A percentile compares a stretch with the other conserved stretches of the same genome.
These are phyloP conservation scores for Corythoichthys haematopterus DNA, from an alignment of 2,113 vertebrate species.

Conservation along the genomic window DNA sequence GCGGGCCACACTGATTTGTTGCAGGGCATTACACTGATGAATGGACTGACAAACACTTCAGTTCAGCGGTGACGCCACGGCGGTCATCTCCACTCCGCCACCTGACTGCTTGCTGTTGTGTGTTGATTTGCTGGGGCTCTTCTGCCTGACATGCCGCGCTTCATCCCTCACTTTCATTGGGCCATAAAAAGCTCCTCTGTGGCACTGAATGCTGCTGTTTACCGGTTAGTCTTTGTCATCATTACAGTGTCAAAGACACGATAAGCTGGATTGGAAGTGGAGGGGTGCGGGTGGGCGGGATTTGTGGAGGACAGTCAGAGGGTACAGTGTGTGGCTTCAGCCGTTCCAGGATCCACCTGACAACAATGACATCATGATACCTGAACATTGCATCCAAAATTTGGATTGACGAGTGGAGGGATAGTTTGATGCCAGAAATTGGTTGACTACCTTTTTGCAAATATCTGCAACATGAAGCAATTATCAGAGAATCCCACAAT, in stretches of 20 bases:
- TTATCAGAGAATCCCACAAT: too few relatives aligned
- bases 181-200: constrained; percentile 61
- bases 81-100: constrained; percentile 32
- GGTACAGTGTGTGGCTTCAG: constrained; percentile 32
- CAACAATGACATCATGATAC: constrained; percentile 55
- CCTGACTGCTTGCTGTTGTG: constrained; percentile 33
- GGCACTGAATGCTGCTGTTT: constrained; percentile 51
- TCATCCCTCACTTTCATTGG: constrained; percentile 71
- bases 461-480: too few relatives aligned
- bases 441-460: too few relatives aligned
- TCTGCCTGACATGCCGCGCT: constrained; percentile 49
- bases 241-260: constrained; percentile 63
- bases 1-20: constrained; percentile 49
- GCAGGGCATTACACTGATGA: constrained; percentile 54
- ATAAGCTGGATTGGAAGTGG: constrained; percentile 44
- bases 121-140: constrained; percentile 59
- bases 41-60: constrained; percentile 64
- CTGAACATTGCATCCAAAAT: neutral
- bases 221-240: constrained; percentile 71
- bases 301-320: constrained; percentile 24
- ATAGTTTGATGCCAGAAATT: neutral
- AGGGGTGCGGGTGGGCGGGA: constrained; percentile 14
- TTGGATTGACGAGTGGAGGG: neutral
- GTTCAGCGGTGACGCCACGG: constrained; percentile 39
- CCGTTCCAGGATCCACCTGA: constrained; percentile 38